Evolutionary conservation across 2,113 vertebrate genomes (phyloP), one percentile per base, ranked within the genome.

Genomic region (Labeo rohita): DNA sequence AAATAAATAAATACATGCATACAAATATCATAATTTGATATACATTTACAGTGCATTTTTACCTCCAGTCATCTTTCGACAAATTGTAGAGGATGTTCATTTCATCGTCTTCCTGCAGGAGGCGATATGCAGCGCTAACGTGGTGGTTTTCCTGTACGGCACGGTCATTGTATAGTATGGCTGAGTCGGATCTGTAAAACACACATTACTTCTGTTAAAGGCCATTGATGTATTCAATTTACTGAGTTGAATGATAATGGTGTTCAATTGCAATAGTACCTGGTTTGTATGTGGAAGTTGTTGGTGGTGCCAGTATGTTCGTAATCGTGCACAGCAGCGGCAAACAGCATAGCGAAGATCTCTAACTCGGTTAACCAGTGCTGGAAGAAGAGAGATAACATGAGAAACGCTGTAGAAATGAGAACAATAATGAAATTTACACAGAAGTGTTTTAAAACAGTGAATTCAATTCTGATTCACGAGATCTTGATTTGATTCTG

Each of bases 241-340:
- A 16, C 34, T 39, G 47, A 52, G 83, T 39, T 63, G 15, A 47
- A 43, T 23, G 76, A n/a, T 63, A 21, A 21, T 23, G n/a, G 52
- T 10, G 65, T 72, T 66, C 16, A 28, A 34, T 86, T 43, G 7
- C 45, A 80, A 36, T 21, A 68, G 86, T 85, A 95, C 95, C 94
- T 95, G 87, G 97, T 99, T 90, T 99, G 98, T 88, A 99, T 97
- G 91, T 99, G 98, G 93, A 99, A 99, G 92, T 98, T 99, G 94
- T 99, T 99, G 85, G 98, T 99, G 80, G 97, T 99, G 84, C 98
- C 98, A 0, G 98, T 98, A 78, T 99, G 98, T 85, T 99, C 98
- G 49, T 94, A 98, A 92, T 99, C 98, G 21, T 99, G 98, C 92
- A 99, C 95, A 61, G 96, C 96, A 78, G 98, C 98, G 70, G 98